A percentile compares a stretch with the other conserved stretches of the same genome.
Evolutionary conservation across 1,140 invertebrate species (phyloP).

Genomic region (Lordiphosa collinella): DNA sequence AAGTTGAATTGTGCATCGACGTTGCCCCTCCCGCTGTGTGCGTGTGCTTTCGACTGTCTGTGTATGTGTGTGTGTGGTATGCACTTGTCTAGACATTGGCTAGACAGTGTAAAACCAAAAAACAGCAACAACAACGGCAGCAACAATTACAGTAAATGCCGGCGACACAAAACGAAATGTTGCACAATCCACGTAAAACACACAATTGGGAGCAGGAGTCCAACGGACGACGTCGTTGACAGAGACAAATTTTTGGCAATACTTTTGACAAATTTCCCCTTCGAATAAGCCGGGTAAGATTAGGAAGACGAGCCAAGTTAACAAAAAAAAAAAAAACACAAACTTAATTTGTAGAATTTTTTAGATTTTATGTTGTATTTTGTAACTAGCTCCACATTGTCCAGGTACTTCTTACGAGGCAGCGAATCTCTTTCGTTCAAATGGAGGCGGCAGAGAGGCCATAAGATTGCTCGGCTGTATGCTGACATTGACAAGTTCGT

Average conservation of each 20-base stretch:
- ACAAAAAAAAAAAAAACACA: not conserved
- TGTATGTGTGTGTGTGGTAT: slow-evolving; percentile 69
- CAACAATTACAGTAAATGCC: slow-evolving; percentile 72
- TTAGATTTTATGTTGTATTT: slow-evolving; percentile 33
- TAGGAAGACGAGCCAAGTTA: slow-evolving; percentile 2
- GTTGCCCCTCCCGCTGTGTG: slow-evolving; percentile 30
- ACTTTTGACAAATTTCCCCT: slow-evolving; percentile 46
- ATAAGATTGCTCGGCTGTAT: slow-evolving; percentile 83
- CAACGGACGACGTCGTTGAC: slow-evolving; percentile 27
- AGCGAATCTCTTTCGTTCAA: slow-evolving; percentile 84
- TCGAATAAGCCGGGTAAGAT: slow-evolving; percentile 6
- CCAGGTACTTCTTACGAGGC: slow-evolving; percentile 57
- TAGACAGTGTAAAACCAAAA: slow-evolving; percentile 78
- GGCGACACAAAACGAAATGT: slow-evolving; percentile 73
- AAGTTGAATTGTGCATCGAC: slow-evolving; percentile 77
- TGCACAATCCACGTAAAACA: slow-evolving; percentile 57
- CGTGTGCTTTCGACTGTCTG: slow-evolving; percentile 56
- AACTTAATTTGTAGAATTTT: slow-evolving; percentile 20
- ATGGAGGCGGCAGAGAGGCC: slow-evolving; percentile 83
- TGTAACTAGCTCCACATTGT: slow-evolving; percentile 39
- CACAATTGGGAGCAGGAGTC: slow-evolving; percentile 4
- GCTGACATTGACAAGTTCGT: slow-evolving; percentile 85
- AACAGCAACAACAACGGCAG: slow-evolving; percentile 38
- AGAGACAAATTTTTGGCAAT: slow-evolving; percentile 65
- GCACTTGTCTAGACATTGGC: slow-evolving; percentile 77